Evolutionary conservation across 2,888 invertebrate species (phyloP).

Genomic region (Drosophila sordidapex): DNA sequence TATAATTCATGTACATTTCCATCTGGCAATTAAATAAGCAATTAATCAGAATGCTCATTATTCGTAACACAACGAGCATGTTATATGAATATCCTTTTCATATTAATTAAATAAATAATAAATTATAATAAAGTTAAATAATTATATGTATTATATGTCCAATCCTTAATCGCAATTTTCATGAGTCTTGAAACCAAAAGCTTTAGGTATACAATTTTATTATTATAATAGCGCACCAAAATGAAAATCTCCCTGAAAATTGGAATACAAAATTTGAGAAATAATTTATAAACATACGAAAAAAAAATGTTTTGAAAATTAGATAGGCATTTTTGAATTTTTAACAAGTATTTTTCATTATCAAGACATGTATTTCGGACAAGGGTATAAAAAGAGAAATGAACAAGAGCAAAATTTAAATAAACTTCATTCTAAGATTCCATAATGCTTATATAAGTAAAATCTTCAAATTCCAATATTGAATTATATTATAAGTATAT

Average conservation of each 20-base stretch:
- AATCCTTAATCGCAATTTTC: background rate
- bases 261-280: background rate
- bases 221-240: background rate
- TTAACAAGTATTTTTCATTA: too few relatives aligned
- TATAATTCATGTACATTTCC: conserved; percentile 1
- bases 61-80: background rate
- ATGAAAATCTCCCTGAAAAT: background rate
- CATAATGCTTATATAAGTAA: background rate
- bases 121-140: background rate
- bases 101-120: background rate
- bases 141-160: background rate
- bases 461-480: background rate
- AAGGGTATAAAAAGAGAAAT: background rate
- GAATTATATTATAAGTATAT: background rate
- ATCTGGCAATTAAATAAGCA: conserved; percentile 1
- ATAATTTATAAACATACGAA: background rate
- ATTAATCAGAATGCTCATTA: conserved; percentile 1
- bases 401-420: background rate
- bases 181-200: too few relatives aligned
- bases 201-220: background rate
- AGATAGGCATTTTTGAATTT: background rate
- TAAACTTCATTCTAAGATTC: background rate
- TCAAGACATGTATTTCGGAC: too few relatives aligned
- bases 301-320: background rate
- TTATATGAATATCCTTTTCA: background rate